phyloP scores from a whole-genome alignment of 2,888 invertebrate genomes.

The Dorcus hopei region DNA sequence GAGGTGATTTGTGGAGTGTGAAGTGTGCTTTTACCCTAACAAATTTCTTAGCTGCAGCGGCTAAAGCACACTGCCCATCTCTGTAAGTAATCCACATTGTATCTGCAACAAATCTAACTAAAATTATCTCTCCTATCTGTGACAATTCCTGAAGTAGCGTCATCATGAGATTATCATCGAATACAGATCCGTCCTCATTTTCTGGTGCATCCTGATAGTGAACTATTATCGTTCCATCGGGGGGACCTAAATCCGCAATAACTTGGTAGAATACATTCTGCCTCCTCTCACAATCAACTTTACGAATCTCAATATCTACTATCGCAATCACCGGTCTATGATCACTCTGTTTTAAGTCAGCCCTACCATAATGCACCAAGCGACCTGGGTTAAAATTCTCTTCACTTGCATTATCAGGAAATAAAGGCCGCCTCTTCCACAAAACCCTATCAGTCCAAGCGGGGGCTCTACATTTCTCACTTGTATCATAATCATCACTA shows the following conservation, averaged over 20 bases:
- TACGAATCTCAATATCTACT: constrained; percentile 82
- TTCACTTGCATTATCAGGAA: constrained; percentile 60
- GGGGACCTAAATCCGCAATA: constrained; percentile 85
- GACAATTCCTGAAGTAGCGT: constrained; percentile 76
- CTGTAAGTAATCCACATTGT: constrained; percentile 91
- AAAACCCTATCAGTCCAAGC: constrained; percentile 99
- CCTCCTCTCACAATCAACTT: constrained; percentile 73
- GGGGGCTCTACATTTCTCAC: constrained; percentile 94
- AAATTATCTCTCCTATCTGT: constrained; percentile 83
- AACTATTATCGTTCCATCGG: constrained; percentile 90
- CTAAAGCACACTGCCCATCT: constrained; percentile 83
- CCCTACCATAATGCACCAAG: constrained; percentile 84
- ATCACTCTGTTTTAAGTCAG: constrained; percentile 95
- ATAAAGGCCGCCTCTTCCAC: constrained; percentile 79
- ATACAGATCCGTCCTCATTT: constrained; percentile 60
- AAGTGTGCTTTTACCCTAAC: constrained; percentile 22
- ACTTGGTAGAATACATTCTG: constrained; percentile 76
- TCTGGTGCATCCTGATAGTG: constrained; percentile 39
- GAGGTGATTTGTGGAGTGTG: constrained; percentile 33
- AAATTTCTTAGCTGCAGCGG: constrained; percentile 54
- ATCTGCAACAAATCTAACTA: constrained; percentile 86
- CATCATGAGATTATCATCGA: constrained; percentile 79
- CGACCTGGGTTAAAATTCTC: constrained; percentile 72
- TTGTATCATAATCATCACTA: constrained; percentile 98
- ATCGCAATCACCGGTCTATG: constrained; percentile 94